These are phyloP conservation scores for Drosophila longiperda DNA, from an alignment of 2,888 invertebrate species.

Conservation along the genomic window DNA sequence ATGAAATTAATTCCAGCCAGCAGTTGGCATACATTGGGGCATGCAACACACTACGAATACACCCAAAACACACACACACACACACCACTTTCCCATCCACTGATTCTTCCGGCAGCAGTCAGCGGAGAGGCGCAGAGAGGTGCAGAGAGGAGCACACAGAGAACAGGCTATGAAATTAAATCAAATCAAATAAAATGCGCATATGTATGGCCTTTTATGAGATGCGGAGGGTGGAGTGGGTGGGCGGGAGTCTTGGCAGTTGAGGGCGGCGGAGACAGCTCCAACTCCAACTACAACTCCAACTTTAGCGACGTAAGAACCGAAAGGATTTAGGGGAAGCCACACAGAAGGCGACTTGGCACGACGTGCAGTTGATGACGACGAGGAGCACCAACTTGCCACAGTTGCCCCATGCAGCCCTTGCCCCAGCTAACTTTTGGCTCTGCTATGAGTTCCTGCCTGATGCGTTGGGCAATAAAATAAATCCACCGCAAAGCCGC, in stretches of 20 bases:
- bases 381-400: constrained; percentile 4
- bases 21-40: constrained; percentile 25
- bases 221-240: constrained; percentile 38
- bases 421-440: neutral
- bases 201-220: constrained; percentile 71
- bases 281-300: constrained; percentile 8
- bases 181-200: constrained; percentile 79
- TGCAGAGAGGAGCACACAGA: constrained; percentile 48
- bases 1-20: constrained; percentile 72
- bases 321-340: constrained; percentile 69
- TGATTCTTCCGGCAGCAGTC: constrained; percentile 24
- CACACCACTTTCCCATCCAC: neutral
- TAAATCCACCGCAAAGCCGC: constrained; percentile 79
- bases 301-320: constrained; percentile 27
- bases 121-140: neutral
- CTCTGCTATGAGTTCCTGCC: constrained; percentile 31
- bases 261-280: constrained; percentile 26
- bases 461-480: constrained; percentile 69
- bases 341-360: constrained; percentile 54
- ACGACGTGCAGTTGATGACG: constrained; percentile 5
- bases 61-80: neutral
- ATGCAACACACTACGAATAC: neutral
- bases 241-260: neutral
- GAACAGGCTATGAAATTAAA: constrained; percentile 76
- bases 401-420: neutral